phyloP scores from a whole-genome alignment of 2,113 vertebrate genomes.

The Balaeniceps rex region DNA sequence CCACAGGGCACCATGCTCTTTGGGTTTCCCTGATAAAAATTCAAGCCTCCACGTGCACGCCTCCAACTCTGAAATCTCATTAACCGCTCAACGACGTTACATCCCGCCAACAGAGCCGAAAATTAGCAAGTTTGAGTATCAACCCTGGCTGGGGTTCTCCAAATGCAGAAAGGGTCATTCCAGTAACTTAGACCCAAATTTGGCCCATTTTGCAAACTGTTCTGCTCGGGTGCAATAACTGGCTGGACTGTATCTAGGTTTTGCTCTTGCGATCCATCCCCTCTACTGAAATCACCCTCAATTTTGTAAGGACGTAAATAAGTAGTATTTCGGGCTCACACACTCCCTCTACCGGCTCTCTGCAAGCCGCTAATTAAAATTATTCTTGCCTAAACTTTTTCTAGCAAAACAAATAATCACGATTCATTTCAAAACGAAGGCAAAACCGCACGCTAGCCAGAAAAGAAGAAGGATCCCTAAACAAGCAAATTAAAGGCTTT shows the following conservation, averaged over 20 bases:
- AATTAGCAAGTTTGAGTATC: background rate
- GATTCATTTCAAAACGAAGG: background rate
- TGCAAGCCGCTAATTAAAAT: background rate
- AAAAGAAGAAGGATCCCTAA: background rate
- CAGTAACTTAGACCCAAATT: background rate
- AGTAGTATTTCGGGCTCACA: background rate
- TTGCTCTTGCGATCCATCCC: background rate
- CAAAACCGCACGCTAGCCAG: background rate
- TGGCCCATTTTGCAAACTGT: background rate
- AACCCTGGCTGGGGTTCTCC: background rate
- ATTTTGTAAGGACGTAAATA: accelerated
- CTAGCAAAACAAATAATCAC: background rate
- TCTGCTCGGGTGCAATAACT: accelerated
- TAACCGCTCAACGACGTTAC: too few relatives aligned
- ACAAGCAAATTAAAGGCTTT: background rate
- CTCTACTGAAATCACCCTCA: background rate
- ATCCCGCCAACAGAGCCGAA: background rate
- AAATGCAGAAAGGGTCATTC: accelerated
- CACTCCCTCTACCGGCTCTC: constrained; percentile 30
- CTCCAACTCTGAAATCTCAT: background rate
- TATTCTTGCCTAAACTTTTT: background rate
- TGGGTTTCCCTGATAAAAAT: background rate
- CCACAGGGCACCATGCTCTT: accelerated
- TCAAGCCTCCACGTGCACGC: too few relatives aligned
- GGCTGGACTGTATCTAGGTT: background rate